Percentiles rank a stretch among this genome's conserved stretches.
phyloP scores from a whole-genome alignment of 2,888 invertebrate genomes.

The Mimumesa dahlbomi region DNA sequence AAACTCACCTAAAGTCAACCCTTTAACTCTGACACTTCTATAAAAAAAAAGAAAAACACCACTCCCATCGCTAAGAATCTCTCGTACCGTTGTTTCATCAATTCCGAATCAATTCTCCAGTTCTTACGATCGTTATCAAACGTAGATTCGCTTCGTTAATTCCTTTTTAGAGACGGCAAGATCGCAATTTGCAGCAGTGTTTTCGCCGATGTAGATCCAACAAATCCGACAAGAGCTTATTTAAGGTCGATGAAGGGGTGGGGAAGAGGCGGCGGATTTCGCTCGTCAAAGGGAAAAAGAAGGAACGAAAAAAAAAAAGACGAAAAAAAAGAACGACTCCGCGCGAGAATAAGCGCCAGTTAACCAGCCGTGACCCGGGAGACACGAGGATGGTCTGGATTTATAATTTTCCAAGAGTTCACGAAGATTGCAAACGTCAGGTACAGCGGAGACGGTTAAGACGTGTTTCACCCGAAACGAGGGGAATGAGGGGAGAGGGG shows the following conservation, averaged over 20 bases:
- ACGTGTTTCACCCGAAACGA: slow-evolving; percentile 50
- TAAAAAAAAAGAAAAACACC: too few relatives aligned
- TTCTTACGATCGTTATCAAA: too few relatives aligned
- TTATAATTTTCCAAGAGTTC: slow-evolving; percentile 76
- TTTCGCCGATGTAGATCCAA: not conserved
- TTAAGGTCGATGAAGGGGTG: slow-evolving; percentile 1
- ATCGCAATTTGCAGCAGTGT: not conserved
- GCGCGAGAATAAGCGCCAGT: not conserved
- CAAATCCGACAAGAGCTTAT: not conserved
- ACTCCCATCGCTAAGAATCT: too few relatives aligned
- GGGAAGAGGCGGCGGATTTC: too few relatives aligned
- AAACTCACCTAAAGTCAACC: too few relatives aligned
- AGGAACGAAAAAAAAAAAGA: too few relatives aligned
- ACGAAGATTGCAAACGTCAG: slow-evolving; percentile 78
- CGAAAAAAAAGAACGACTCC: not conserved
- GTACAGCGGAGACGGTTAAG: slow-evolving; percentile 68
- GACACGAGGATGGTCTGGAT: slow-evolving; percentile 56
- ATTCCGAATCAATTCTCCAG: too few relatives aligned
- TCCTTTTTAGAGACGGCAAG: too few relatives aligned
- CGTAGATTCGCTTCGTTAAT: too few relatives aligned
- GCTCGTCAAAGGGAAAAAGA: not conserved
- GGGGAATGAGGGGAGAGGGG: slow-evolving; percentile 71
- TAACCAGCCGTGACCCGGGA: not conserved
- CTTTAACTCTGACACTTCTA: too few relatives aligned
- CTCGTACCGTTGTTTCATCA: too few relatives aligned